Percentiles rank a stretch among this genome's conserved stretches.
phyloP scores from a whole-genome alignment of 1,140 invertebrate species.

The Zaprionus capensis region DNA sequence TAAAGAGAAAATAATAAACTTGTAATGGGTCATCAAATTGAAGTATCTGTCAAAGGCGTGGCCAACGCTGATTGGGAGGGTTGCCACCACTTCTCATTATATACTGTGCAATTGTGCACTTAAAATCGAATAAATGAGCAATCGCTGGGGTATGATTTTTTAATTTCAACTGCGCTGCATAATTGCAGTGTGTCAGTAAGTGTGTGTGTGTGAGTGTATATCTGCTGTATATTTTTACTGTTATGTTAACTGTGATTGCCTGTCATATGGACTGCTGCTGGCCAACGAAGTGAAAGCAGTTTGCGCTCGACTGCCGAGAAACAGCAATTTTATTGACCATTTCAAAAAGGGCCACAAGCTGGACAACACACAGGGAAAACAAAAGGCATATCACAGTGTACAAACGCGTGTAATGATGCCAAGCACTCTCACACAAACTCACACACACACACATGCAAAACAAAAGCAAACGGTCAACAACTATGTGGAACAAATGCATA shows the following conservation, averaged over 20 bases:
- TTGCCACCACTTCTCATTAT: not conserved
- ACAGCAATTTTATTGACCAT: constrained; percentile 72
- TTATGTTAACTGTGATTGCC: constrained; percentile 67
- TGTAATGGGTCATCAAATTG: constrained; percentile 45
- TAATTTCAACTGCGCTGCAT: constrained; percentile 68
- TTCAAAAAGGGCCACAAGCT: constrained; percentile 32
- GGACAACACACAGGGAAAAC: constrained; percentile 39
- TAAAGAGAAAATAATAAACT: constrained; percentile 18
- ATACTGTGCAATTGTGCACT: constrained; percentile 6
- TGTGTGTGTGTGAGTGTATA: not conserved
- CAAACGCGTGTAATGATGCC: constrained; percentile 62
- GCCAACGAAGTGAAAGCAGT: constrained; percentile 45
- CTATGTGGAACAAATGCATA: constrained; percentile 62
- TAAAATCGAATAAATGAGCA: constrained; percentile 72
- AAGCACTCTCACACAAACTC: constrained; percentile 22
- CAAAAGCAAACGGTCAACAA: constrained; percentile 40
- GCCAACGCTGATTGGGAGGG: constrained; percentile 35
- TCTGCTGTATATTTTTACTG: constrained; percentile 53
- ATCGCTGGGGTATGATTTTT: constrained; percentile 46
- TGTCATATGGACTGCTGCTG: constrained; percentile 42
- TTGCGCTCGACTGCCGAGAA: constrained; percentile 46
- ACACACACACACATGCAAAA: constrained; percentile 5
- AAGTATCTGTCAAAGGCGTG: constrained; percentile 34
- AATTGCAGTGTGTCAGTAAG: constrained; percentile 41
- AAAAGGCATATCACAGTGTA: constrained; percentile 60